These are phyloP conservation scores for Pyralis farinalis DNA, from an alignment of 2,888 invertebrate genomes.

Conservation along the genomic window DNA sequence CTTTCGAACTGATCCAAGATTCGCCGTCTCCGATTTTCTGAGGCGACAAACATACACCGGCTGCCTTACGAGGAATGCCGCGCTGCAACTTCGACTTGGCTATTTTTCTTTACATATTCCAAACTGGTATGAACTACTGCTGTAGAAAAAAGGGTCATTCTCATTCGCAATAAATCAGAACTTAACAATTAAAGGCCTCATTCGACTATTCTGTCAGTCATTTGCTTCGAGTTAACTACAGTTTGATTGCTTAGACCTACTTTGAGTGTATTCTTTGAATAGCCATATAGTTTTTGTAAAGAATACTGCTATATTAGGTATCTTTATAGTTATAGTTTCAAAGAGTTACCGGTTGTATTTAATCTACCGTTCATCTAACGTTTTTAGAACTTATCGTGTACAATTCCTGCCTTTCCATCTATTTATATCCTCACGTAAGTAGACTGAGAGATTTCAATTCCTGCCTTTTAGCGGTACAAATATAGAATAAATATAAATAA, in stretches of 20 bases:
- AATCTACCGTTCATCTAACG: no score
- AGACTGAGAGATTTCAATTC: no score
- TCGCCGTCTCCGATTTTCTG: slow-evolving; percentile 30
- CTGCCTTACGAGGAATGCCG: slow-evolving; percentile 66
- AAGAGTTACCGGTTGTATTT: no score
- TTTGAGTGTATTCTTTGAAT: slow-evolving; percentile 8
- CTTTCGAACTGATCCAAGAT: slow-evolving; percentile 68
- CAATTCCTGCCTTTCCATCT: no score
- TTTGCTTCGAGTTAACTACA: slow-evolving; percentile 14
- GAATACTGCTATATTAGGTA: no score
- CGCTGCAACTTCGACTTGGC: slow-evolving; percentile 50
- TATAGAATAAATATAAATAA: no score
- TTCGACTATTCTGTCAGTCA: background rate
- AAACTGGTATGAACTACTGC: slow-evolving; percentile 4
- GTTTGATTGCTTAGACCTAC: slow-evolving; percentile 23
- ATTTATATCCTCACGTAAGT: no score
- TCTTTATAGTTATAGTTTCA: no score
- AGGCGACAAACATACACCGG: slow-evolving; percentile 23
- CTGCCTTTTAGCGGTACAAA: no score
- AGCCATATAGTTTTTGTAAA: no score
- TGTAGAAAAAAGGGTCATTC: slow-evolving; percentile 11
- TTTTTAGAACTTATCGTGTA: no score
- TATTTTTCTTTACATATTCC: slow-evolving; percentile 47
- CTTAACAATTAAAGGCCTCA: slow-evolving; percentile 1
- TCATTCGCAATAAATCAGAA: slow-evolving; percentile 1